Percentiles rank a stretch among this genome's conserved stretches.
Conservation (phyloP, 2,888 invertebrate species). For the Selenia dentaria region DNA sequence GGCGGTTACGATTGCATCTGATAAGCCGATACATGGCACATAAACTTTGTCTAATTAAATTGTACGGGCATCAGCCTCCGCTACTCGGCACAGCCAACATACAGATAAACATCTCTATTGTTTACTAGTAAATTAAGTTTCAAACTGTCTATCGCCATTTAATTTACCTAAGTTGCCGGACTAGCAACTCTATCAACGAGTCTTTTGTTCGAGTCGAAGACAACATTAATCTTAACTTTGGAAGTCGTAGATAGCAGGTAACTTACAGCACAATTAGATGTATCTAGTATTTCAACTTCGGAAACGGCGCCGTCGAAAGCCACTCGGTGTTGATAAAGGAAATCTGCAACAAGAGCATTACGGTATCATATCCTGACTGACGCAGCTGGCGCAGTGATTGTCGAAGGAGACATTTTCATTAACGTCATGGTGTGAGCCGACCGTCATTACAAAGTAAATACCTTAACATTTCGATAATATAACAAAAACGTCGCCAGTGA, state of each 20-base stretch:
- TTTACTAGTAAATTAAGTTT: conserved; percentile 74
- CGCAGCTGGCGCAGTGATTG: conserved; percentile 6
- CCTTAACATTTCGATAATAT: conserved; percentile 47
- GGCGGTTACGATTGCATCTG: conserved; percentile 59
- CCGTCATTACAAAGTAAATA: conserved; percentile 24
- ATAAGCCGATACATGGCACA: conserved; percentile 66
- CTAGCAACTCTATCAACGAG: conserved; percentile 12
- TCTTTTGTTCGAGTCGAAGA: conserved; percentile 28
- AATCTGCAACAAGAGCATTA: conserved; percentile 87
- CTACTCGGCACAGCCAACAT: conserved; percentile 40
- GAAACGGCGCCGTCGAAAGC: conserved; percentile 91
- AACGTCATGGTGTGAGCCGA: conserved; percentile 14
- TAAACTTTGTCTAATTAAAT: conserved; percentile 80
- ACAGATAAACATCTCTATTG: conserved; percentile 79
- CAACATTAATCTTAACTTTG: conserved; percentile 25
- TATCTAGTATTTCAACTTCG: conserved; percentile 92
- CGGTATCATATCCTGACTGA: conserved; percentile 29
- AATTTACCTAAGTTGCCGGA: conserved; percentile 49
- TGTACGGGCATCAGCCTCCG: conserved; percentile 70
- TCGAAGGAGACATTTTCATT: conserved; percentile 16
- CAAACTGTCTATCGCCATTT: conserved; percentile 57
- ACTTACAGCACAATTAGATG: conserved; percentile 92
- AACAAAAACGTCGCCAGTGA: conserved; percentile 35
- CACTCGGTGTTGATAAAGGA: conserved; percentile 91
- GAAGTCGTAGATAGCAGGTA: conserved; percentile 29